Evolutionary conservation across 92 coral and sea anemone species (phyloP).

Genomic region (Plumapathes pennacea): DNA sequence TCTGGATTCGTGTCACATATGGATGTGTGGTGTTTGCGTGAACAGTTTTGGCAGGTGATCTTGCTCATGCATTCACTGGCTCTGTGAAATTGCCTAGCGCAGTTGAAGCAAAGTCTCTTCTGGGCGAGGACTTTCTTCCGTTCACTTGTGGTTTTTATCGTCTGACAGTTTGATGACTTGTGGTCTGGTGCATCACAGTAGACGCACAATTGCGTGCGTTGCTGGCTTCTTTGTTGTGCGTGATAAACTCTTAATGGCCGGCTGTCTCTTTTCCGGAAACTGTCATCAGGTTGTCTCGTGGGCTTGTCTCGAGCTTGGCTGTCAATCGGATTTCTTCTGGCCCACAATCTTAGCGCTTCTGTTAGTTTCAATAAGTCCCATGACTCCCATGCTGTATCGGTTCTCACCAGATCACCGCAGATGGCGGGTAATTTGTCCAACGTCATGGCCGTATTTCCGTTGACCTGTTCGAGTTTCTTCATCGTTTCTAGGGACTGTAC

Average conservation of each 20-base stretch:
- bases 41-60: background rate
- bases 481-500: conserved; percentile 40
- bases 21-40: conserved; percentile 7
- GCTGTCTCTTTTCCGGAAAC: no score
- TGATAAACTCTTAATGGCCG: no score
- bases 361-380: conserved; percentile 14
- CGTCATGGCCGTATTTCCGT: conserved; percentile 16
- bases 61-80: conserved; percentile 1
- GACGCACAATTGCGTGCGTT: background rate
- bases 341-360: conserved; percentile 27
- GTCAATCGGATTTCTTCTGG: conserved; percentile 8
- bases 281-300: no score
- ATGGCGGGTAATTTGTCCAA: conserved; percentile 37
- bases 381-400: conserved; percentile 2
- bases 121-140: background rate
- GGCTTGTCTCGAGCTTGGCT: no score
- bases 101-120: background rate
- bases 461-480: conserved; percentile 19
- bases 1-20: no score
- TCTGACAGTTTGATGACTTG: background rate
- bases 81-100: background rate
- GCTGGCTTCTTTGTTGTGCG: no score
- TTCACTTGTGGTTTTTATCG: background rate
- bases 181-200: background rate
- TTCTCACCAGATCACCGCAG: conserved; percentile 19